Base-by-base conservation (phyloP, 2,797 vertebrate genomes). In the Esox lucius region DNA sequence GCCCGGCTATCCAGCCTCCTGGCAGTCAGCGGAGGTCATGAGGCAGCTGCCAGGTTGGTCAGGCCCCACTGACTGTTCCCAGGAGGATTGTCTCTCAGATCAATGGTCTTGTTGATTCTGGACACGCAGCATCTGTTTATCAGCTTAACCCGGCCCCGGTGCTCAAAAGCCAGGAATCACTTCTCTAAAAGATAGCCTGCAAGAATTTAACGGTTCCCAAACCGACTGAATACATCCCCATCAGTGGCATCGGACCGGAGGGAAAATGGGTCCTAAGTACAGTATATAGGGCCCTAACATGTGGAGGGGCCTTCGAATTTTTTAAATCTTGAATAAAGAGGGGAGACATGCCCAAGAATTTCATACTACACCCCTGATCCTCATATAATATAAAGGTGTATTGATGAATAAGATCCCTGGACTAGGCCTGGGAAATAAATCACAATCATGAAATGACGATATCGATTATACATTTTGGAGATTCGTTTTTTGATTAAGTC, bases 41-140 rank as follows among this genome's bases (percentile, higher is more conserved):
- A 92, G 91, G 85, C 89, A 78, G 22, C 46, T 64, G 46, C 72
- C 77, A 73, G 24, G 48, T n/a, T 19, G 46, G n/a, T 82, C 78
- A 85, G 87, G 91, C 70, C 75, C 88, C 89, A 1, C n/a, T 61
- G 56, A 13, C 86, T 87, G 91, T 90, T 92, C 85, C 84, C 84
- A 90, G 91, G 88, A 92, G 91, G 93, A 93, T 93, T 93, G 91
- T 93, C 91, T 93, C 90, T 90, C 86, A 91, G 91, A 93, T 94
- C 94, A 89, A 93, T 94, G 88, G 66, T 81, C 80, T 92, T 92
- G 95, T 89, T 90, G 93, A 95, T 93, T 93, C 83, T 79, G 85
- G 89, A 13, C 86, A 88, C 86, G 86, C 53, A 26, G 56, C 11
- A 0, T 70, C 85, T 83, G 88, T 94, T 94, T 88, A 91, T 94